Conservation (phyloP, 2,888 invertebrate genomes). For the Phoenoteleia sp. region DNA sequence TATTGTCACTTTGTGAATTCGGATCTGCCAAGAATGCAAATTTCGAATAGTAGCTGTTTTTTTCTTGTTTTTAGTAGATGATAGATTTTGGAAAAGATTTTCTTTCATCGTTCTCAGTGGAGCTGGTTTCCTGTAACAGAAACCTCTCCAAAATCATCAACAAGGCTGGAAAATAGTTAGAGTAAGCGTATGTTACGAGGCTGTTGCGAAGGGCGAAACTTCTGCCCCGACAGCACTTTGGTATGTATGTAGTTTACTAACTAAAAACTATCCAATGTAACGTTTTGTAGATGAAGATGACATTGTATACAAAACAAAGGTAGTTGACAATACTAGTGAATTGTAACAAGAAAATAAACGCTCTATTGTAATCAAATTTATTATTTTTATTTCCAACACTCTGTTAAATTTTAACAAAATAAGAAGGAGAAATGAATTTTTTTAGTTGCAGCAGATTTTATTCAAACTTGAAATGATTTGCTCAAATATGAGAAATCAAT, state of each 20-base stretch:
- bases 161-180: conserved; percentile 82
- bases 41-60: conserved; percentile 15
- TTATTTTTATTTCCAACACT: conserved; percentile 15
- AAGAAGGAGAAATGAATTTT: no score
- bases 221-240: conserved; percentile 77
- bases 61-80: conserved; percentile 2
- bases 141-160: conserved; percentile 23
- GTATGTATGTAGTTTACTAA: conserved; percentile 81
- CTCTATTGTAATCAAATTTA: conserved; percentile 76
- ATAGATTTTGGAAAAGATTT: background rate
- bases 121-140: background rate
- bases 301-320: conserved; percentile 78
- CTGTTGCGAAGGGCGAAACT: conserved; percentile 51
- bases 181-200: conserved; percentile 79
- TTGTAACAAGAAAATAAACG: conserved; percentile 77
- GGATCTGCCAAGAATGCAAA: background rate
- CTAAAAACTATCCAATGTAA: conserved; percentile 78
- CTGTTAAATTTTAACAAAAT: background rate
- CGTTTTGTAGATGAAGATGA: conserved; percentile 77
- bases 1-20: conserved; percentile 63
- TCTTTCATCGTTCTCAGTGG: background rate
- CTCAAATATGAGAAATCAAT: no score
- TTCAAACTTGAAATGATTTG: no score
- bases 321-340: conserved; percentile 79
- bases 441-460: no score